These are phyloP conservation scores for Melipona beecheii DNA, from an alignment of 2,888 invertebrate genomes.

Conservation along the genomic window DNA sequence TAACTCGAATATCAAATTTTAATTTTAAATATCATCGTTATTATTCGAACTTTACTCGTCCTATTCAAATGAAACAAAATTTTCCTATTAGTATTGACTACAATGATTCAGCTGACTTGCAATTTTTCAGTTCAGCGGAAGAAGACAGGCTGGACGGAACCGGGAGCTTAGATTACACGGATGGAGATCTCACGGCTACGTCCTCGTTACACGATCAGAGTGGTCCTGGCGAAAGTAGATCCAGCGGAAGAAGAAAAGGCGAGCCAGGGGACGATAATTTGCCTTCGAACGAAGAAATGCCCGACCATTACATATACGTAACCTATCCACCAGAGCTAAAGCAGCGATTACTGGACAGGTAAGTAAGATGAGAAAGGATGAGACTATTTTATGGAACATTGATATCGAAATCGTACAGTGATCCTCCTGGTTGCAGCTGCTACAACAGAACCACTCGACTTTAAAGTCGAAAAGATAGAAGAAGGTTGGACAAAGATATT, in stretches of 20 bases:
- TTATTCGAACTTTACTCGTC: background rate
- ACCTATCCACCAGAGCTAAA: slow-evolving; percentile 95
- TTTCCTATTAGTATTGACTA: background rate
- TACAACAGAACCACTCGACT: slow-evolving; percentile 90
- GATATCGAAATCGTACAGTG: slow-evolving; percentile 58
- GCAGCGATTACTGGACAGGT: slow-evolving; percentile 92
- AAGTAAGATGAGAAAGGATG: slow-evolving; percentile 66
- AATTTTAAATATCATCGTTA: background rate
- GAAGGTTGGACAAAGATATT: slow-evolving; percentile 27
- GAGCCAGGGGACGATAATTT: slow-evolving; percentile 74
- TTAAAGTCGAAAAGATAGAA: slow-evolving; percentile 42
- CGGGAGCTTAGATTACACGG: slow-evolving; percentile 73
- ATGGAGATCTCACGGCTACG: slow-evolving; percentile 63
- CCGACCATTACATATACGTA: slow-evolving; percentile 92
- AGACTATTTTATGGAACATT: background rate
- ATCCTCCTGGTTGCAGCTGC: slow-evolving; percentile 87
- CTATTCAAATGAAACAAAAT: background rate
- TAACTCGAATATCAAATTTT: background rate
- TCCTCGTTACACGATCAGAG: slow-evolving; percentile 73
- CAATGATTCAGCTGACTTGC: background rate
- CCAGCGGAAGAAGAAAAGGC: slow-evolving; percentile 74
- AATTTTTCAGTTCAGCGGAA: slow-evolving; percentile 88
- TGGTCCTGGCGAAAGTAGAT: slow-evolving; percentile 69
- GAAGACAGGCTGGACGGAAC: slow-evolving; percentile 88
- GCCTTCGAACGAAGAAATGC: slow-evolving; percentile 76